These are phyloP conservation scores for Apogon hyalosoma DNA, from an alignment of 2,797 vertebrate genomes.

Conservation along the genomic window DNA sequence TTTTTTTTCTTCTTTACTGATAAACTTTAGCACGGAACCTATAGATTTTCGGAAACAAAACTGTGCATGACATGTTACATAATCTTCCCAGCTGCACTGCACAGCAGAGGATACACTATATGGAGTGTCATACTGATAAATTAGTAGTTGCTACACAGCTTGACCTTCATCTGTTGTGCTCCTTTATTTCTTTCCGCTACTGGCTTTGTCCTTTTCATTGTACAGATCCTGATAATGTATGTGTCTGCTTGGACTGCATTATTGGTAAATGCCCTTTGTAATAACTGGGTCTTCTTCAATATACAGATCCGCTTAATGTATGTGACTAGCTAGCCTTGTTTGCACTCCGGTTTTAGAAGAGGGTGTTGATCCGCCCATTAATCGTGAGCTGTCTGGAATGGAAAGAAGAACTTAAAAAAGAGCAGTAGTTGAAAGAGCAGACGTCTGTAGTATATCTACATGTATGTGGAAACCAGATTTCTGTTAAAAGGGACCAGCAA, in stretches of 20 bases:
- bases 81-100: slow-evolving; percentile 16
- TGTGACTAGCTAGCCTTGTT: slow-evolving; percentile 26
- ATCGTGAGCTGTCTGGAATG: slow-evolving; percentile 17
- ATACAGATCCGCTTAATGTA: slow-evolving; percentile 52
- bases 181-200: slow-evolving; percentile 4
- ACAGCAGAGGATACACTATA: slow-evolving; percentile 1
- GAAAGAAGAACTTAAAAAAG: neutral
- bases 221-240: slow-evolving; percentile 59
- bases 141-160: slow-evolving; percentile 29
- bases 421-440: no score
- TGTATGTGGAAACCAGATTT: no score
- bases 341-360: slow-evolving; percentile 25
- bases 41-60: slow-evolving; percentile 1
- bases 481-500: no score
- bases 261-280: slow-evolving; percentile 45
- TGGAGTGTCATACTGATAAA: slow-evolving; percentile 20
- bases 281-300: slow-evolving; percentile 22
- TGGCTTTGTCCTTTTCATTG: slow-evolving; percentile 17
- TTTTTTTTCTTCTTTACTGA: neutral
- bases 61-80: neutral
- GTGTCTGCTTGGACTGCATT: slow-evolving; percentile 42
- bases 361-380: slow-evolving; percentile 10
- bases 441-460: no score
- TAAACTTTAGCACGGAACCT: slow-evolving; percentile 8
- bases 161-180: slow-evolving; percentile 51